A percentile compares a stretch with the other conserved stretches of the same genome.
These are phyloP conservation scores for Melanogrammus aeglefinus DNA, from an alignment of 2,797 vertebrate genomes.

Conservation along the genomic window DNA sequence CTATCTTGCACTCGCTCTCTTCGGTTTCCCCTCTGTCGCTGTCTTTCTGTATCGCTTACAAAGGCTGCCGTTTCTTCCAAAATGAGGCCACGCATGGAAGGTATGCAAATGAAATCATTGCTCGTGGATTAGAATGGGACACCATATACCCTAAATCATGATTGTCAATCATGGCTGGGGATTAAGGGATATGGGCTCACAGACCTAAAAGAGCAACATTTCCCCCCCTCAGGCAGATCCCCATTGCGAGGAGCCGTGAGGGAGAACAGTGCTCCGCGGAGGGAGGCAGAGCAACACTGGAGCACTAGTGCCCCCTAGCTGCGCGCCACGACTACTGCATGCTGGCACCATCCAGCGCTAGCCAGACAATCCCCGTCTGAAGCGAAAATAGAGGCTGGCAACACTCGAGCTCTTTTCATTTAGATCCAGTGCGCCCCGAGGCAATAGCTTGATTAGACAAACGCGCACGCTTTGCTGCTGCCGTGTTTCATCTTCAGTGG, in stretches of 20 bases:
- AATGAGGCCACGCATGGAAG: conserved; percentile 97
- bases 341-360: conserved; percentile 57
- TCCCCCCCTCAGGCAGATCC: conserved; percentile 94
- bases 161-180: conserved; percentile 99
- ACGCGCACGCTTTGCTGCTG: conserved; percentile 71
- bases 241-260: conserved; percentile 89
- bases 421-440: conserved; percentile 62
- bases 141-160: conserved; percentile 99
- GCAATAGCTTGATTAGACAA: conserved; percentile 74
- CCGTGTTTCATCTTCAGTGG: conserved; percentile 73
- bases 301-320: conserved; percentile 98
- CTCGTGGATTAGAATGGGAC: conserved; percentile 98
- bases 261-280: conserved; percentile 60
- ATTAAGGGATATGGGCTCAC: conserved; percentile 99
- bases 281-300: conserved; percentile 77
- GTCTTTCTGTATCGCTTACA: conserved; percentile 81
- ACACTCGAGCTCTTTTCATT: conserved; percentile 64
- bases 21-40: conserved; percentile 48
- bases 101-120: conserved; percentile 99
- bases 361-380: conserved; percentile 23
- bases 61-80: conserved; percentile 80
- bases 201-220: conserved; percentile 99
- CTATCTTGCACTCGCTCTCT: conserved; percentile 59
- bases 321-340: conserved; percentile 69
- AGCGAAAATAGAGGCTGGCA: conserved; percentile 66